A percentile compares a stretch with the other conserved stretches of the same genome.
Evolutionary conservation across 2,888 invertebrate genomes (phyloP).

Genomic region (Hecatera dysodea): DNA sequence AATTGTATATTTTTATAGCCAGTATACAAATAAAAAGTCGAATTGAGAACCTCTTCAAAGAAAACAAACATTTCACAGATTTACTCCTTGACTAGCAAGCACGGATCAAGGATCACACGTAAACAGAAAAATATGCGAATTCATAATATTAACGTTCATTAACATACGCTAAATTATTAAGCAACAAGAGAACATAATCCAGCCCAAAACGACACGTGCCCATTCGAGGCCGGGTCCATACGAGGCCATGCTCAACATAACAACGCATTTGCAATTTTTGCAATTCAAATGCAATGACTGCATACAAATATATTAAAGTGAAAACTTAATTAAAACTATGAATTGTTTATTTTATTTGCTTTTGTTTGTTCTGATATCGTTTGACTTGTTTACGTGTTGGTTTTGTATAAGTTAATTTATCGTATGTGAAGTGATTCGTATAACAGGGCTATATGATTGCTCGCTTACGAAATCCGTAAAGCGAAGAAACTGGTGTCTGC

Average conservation of each 20-base stretch:
- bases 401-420: not conserved
- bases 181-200: constrained; percentile 36
- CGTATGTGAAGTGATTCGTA: not conserved
- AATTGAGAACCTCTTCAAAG: no score
- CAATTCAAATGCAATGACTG: constrained; percentile 56
- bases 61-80: not conserved
- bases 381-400: constrained; percentile 8
- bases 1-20: no score
- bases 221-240: not conserved
- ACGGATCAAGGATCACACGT: constrained; percentile 32
- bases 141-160: constrained; percentile 45
- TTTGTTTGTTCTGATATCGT: constrained; percentile 27
- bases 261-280: constrained; percentile 51
- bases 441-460: not conserved
- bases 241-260: constrained; percentile 1
- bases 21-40: no score
- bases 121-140: constrained; percentile 33
- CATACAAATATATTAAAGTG: constrained; percentile 43
- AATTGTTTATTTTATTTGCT: constrained; percentile 41
- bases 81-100: constrained; percentile 18
- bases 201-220: constrained; percentile 7
- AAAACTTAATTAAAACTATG: constrained; percentile 50
- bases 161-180: constrained; percentile 44
- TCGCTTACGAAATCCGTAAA: not conserved
- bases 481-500: not conserved